A percentile compares a stretch with the other conserved stretches of the same genome.
These are phyloP conservation scores for Drosophila repleta DNA, from an alignment of 1,140 invertebrate species.

Conservation along the genomic window DNA sequence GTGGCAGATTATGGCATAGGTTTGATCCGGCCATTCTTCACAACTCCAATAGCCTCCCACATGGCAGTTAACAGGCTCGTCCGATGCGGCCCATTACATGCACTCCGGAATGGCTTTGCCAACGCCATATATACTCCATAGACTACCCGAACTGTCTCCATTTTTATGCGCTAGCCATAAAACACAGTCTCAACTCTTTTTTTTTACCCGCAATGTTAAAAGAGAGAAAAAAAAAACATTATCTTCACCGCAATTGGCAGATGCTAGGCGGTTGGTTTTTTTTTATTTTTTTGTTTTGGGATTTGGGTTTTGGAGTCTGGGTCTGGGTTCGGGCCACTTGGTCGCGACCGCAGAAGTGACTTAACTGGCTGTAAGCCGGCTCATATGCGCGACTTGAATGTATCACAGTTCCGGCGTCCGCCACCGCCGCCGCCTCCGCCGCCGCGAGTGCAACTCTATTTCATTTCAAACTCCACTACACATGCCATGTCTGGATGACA, in stretches of 20 bases:
- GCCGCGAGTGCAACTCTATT: constrained; percentile 67
- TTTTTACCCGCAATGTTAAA: constrained; percentile 29
- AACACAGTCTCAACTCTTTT: constrained; percentile 35
- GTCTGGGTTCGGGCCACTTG: constrained; percentile 59
- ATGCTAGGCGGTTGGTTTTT: constrained; percentile 20
- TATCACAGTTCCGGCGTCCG: neutral
- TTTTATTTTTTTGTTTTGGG: constrained; percentile 10
- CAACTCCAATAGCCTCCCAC: constrained; percentile 52
- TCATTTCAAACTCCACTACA: constrained; percentile 79
- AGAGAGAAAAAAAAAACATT: constrained; percentile 14
- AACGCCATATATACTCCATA: constrained; percentile 48
- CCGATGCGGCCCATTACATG: constrained; percentile 50
- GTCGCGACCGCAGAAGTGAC: constrained; percentile 76
- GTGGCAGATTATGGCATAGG: neutral
- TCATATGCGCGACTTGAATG: constrained; percentile 38
- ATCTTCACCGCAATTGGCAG: constrained; percentile 24
- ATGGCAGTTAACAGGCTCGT: constrained; percentile 29
- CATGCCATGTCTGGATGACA: constrained; percentile 75
- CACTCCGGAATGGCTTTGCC: constrained; percentile 54
- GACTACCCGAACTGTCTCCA: constrained; percentile 43
- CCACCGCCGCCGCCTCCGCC: neutral
- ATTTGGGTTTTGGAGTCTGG: constrained; percentile 21
- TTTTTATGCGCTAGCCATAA: constrained; percentile 40
- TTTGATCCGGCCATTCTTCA: constrained; percentile 4
- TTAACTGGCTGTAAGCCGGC: constrained; percentile 79